A percentile compares a stretch with the other conserved stretches of the same genome.
phyloP scores from a whole-genome alignment of 2,797 vertebrate species.

The Glyptemys insculpta region DNA sequence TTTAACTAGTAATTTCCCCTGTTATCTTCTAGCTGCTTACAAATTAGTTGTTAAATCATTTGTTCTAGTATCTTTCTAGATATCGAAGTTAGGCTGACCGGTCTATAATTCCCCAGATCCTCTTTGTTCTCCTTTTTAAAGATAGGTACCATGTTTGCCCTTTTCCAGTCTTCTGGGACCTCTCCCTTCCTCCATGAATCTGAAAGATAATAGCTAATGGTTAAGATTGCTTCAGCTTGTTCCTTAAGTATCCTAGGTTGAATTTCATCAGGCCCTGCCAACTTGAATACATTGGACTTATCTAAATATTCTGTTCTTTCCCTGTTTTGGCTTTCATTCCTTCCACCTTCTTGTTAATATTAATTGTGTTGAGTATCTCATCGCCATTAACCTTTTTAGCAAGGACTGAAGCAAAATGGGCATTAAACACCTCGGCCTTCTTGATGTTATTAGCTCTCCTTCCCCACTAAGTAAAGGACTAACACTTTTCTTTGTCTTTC shows the following conservation, averaged over 20 bases:
- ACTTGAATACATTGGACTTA: background rate
- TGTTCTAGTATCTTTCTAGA: no score
- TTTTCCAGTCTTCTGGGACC: no score
- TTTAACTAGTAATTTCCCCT: no score
- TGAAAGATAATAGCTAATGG: background rate
- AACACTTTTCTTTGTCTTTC: no score
- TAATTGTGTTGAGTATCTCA: background rate
- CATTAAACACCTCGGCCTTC: background rate
- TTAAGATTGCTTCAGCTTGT: background rate
- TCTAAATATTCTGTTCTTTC: background rate
- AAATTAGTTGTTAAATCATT: no score
- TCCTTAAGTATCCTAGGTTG: background rate
- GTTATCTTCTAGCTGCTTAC: no score
- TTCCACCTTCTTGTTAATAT: background rate
- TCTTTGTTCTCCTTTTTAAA: no score
- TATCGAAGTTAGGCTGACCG: no score
- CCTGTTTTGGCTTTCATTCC: background rate
- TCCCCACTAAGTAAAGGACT: background rate
- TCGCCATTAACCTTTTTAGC: background rate
- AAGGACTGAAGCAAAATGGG: background rate
- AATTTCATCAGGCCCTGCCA: background rate
- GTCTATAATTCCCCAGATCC: no score
- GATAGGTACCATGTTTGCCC: no score
- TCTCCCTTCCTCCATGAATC: no score
- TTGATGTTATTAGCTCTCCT: background rate